Evolutionary conservation across 2,888 invertebrate genomes (phyloP), one percentile per base, ranked within the genome.

Genomic region (Mesorhabditis spiculigera): DNA sequence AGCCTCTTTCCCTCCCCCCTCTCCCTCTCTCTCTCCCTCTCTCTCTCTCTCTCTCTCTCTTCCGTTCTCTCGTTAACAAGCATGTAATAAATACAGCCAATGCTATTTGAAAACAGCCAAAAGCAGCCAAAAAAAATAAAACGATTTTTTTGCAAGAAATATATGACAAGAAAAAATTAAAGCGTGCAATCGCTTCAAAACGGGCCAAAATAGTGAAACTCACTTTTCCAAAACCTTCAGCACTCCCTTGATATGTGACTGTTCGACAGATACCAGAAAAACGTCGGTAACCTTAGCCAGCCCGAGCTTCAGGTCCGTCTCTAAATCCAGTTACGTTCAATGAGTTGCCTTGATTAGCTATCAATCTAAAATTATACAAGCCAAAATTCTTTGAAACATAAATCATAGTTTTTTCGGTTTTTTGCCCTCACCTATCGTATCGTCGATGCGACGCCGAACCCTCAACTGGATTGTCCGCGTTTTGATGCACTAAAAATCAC

Each of bases 381-480:
- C 28, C 28, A 28, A 28, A 28, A 28, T 28, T 28, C 28, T 28
- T 28, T 28, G 28, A 1, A 28, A 28, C 28, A 28, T 28, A 28
- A 28, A 28, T 28, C 28, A 28, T 28, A 28, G 28, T 28, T 28
- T 28, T 28, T 28, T 28, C 28, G 28, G 1, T 28, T 28, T n/a
- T 28, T 28, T 28, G 28, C 28, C 28, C 58, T n/a, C 58, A 50
- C 58, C 58, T 13, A 50, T 50, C n/a, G 58, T 50, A n/a, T 50
- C 58, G 58, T 50, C 58, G 58, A 50, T 50, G 8, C n/a, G 8
- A n/a, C 58, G 58, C 58, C 58, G 58, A 50, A 50, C 58, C n/a
- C 58, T 10, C 58, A 50, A 50, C 58, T 50, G 58, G 58, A 50
- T 50, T 10, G n/a, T n/a, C 58, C 58, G 58, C 10, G 58, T 50